Evolutionary conservation across 2,113 vertebrate species (phyloP).

Genomic region (Herpetotheres cachinnans): DNA sequence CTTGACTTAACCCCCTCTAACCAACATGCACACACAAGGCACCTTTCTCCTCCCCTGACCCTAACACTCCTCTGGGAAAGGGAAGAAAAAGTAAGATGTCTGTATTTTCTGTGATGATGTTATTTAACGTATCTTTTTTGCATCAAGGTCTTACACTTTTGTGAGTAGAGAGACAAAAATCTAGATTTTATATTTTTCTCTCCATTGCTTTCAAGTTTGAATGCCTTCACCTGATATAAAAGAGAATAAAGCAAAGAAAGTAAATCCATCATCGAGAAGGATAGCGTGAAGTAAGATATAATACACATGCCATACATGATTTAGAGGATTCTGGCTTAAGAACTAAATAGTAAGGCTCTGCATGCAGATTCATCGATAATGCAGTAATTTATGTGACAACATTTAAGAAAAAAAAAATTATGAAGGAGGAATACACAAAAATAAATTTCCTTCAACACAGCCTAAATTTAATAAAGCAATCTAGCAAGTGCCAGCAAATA

Average conservation of each 20-base stretch:
- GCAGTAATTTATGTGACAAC: slow-evolving; percentile 45
- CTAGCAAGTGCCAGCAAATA: slow-evolving; percentile 15
- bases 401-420: slow-evolving; percentile 37
- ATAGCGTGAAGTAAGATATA: slow-evolving; percentile 38
- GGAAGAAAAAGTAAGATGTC: not conserved
- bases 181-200: not conserved
- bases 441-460: slow-evolving; percentile 51
- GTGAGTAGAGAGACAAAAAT: not conserved
- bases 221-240: not conserved
- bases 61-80: not conserved
- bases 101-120: not conserved
- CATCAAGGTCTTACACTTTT: not conserved
- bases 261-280: slow-evolving; percentile 39
- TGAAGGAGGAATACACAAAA: slow-evolving; percentile 35
- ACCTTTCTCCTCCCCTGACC: not conserved
- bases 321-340: slow-evolving; percentile 32
- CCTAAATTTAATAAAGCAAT: slow-evolving; percentile 65
- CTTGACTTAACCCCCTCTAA: not conserved
- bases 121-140: not conserved
- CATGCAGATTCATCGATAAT: slow-evolving; percentile 25
- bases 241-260: not conserved
- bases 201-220: not conserved
- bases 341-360: not conserved
- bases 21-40: too few relatives aligned
- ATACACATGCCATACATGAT: slow-evolving; percentile 33